A percentile compares a stretch with the other conserved stretches of the same genome.
phyloP scores from a whole-genome alignment of 2,797 vertebrate species.

The Catharus ustulatus region DNA sequence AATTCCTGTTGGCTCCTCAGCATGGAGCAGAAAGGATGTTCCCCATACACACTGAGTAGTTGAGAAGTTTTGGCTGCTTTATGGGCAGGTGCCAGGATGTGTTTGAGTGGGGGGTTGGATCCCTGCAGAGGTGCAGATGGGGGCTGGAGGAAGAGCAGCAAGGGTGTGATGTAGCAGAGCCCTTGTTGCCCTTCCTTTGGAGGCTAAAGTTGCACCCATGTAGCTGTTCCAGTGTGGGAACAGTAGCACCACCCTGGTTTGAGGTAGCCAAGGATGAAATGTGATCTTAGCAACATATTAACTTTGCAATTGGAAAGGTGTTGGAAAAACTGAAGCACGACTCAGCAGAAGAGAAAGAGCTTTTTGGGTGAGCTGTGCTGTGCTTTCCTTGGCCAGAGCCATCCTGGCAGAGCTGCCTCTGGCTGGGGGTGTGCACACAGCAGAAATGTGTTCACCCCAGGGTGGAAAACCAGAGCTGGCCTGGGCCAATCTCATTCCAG shows the following conservation, averaged over 20 bases:
- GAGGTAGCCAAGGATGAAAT: neutral
- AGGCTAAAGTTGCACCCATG: accelerated
- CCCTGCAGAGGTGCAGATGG: neutral
- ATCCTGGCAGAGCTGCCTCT: neutral
- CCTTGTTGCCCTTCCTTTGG: neutral
- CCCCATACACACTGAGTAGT: accelerated
- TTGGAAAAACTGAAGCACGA: neutral
- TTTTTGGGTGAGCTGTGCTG: neutral
- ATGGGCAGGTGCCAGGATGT: accelerated
- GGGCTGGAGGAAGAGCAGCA: neutral
- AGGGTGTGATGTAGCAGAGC: accelerated
- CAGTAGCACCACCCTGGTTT: neutral
- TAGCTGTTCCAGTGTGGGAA: neutral
- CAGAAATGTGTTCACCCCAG: neutral
- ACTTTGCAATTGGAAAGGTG: neutral
- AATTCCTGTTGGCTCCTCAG: neutral
- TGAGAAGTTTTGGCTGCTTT: neutral
- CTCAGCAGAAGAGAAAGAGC: accelerated
- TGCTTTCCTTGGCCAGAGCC: neutral
- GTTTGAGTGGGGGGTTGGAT: accelerated
- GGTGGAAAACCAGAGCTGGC: neutral
- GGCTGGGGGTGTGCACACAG: neutral
- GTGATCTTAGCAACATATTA: accelerated
- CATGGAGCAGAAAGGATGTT: accelerated
- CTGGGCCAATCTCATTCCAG: neutral